Conservation (phyloP, 2,113 vertebrate species). For the Cichladusa arquata region DNA sequence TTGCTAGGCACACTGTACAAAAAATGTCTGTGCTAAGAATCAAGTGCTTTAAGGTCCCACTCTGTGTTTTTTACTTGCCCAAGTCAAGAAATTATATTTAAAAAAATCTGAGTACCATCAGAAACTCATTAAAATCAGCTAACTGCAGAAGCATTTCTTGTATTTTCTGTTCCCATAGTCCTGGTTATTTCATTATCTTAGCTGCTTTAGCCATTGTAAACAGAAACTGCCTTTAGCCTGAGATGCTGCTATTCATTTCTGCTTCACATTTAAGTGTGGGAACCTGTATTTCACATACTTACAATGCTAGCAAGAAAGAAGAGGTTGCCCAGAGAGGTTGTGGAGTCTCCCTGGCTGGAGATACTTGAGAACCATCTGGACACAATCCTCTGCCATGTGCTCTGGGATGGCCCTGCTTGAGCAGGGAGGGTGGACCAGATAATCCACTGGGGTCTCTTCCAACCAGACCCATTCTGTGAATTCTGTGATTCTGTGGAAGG, state of each 20-base stretch:
- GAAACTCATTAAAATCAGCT: background rate
- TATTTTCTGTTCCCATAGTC: background rate
- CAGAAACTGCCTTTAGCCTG: background rate
- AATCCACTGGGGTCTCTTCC: background rate
- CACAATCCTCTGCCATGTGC: background rate
- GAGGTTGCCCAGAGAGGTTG: background rate
- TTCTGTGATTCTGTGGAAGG: background rate
- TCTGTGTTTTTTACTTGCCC: background rate
- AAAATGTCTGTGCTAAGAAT: background rate
- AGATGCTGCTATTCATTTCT: background rate
- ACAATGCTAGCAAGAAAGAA: background rate
- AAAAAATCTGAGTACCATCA: background rate
- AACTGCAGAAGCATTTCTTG: background rate
- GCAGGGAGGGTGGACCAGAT: background rate
- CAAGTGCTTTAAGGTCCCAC: background rate
- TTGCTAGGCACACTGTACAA: background rate
- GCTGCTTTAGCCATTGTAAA: background rate
- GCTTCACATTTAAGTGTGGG: background rate
- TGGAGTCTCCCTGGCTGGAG: background rate
- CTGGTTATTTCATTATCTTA: background rate
- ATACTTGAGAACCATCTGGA: background rate
- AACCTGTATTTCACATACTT: background rate
- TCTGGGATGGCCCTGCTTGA: background rate
- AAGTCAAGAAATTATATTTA: background rate
- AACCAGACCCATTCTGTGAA: rapidly evolving